These are phyloP conservation scores for Agrochola litura DNA, from an alignment of 2,888 invertebrate species.

Conservation along the genomic window DNA sequence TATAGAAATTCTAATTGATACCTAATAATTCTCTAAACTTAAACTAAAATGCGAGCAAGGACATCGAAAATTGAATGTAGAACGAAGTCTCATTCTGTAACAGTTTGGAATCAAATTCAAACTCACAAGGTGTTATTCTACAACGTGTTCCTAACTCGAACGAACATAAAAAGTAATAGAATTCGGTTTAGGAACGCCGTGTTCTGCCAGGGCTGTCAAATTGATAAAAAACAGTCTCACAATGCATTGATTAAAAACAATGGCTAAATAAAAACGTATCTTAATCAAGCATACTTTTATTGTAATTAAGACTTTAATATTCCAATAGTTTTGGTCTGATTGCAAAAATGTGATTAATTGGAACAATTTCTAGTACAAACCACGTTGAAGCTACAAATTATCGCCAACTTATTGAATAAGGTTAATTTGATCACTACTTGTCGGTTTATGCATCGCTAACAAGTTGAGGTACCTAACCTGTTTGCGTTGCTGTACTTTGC, in stretches of 20 bases:
- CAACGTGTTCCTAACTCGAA: constrained; percentile 80
- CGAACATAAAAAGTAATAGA: constrained; percentile 87
- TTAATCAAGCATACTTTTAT: constrained; percentile 15
- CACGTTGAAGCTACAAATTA: constrained; percentile 12
- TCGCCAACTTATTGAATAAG: constrained; percentile 25
- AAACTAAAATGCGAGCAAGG: constrained; percentile 26
- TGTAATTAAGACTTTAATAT: constrained; percentile 33
- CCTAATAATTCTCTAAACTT: not conserved
- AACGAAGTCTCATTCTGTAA: constrained; percentile 62
- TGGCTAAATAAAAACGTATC: constrained; percentile 21
- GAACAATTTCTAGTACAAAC: not conserved
- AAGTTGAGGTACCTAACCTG: constrained; percentile 27
- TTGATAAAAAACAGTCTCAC: constrained; percentile 35
- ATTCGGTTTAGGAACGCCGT: constrained; percentile 84
- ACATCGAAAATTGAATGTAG: constrained; percentile 69
- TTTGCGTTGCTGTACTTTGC: constrained; percentile 7
- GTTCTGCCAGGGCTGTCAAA: constrained; percentile 60
- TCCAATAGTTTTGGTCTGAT: constrained; percentile 13
- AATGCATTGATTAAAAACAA: constrained; percentile 50
- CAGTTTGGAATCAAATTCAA: constrained; percentile 67
- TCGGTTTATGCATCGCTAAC: constrained; percentile 17
- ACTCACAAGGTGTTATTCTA: constrained; percentile 76
- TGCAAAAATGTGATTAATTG: not conserved
- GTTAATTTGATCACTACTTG: constrained; percentile 18
- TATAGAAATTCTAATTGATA: constrained; percentile 1